Percentiles rank a stretch among this genome's conserved stretches.
Evolutionary conservation across 2,113 vertebrate genomes (phyloP).

Genomic region (Prionailurus bengalensis): DNA sequence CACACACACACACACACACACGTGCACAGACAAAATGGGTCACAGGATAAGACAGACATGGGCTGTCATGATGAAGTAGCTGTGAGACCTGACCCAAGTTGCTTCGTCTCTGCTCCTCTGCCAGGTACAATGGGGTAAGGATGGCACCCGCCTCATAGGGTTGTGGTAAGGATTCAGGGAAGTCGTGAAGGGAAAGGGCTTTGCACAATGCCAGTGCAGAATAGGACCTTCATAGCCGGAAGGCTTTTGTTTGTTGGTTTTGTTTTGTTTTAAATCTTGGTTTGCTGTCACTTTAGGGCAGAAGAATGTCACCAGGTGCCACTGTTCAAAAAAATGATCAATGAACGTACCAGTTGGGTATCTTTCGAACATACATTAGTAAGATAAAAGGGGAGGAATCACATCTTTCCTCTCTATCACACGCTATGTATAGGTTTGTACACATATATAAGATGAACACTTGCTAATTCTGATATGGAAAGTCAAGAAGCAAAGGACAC

Average conservation of each 20-base stretch:
- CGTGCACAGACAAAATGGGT: neutral
- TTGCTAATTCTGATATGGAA: neutral
- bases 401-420: neutral
- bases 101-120: neutral
- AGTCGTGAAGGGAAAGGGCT: neutral
- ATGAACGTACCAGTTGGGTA: neutral
- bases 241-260: neutral
- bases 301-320: neutral
- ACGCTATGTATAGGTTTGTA: neutral
- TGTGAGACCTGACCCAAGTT: neutral
- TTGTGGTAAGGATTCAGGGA: neutral
- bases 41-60: neutral
- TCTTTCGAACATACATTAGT: neutral
- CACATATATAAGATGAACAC: neutral
- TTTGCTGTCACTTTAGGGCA: neutral
- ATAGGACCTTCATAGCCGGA: neutral
- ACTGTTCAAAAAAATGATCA: neutral
- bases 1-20: neutral
- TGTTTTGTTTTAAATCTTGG: neutral
- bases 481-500: neutral
- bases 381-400: neutral
- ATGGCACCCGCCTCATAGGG: fast-evolving
- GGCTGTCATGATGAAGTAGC: neutral
- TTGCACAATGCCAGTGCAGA: neutral
- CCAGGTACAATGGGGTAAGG: neutral